Evolutionary conservation across 2,888 invertebrate genomes (phyloP).

Genomic region (Drepanosiphum platanoidis): DNA sequence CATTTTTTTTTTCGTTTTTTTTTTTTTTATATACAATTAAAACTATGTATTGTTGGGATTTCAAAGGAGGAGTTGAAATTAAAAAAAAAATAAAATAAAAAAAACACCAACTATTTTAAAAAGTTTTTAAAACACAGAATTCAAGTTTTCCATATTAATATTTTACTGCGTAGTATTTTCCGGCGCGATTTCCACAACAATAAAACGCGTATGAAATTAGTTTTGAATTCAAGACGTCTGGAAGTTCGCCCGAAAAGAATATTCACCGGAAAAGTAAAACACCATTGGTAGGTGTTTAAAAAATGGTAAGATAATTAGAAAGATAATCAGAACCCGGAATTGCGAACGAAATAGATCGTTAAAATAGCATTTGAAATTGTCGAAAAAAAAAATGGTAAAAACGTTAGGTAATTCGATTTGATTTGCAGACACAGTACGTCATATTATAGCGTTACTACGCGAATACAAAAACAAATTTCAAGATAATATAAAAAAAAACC

Average conservation of each 20-base stretch:
- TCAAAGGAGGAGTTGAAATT: conserved; percentile 38
- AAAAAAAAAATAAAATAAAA: not conserved
- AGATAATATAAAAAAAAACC: no score
- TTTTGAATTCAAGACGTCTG: not conserved
- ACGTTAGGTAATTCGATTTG: no score
- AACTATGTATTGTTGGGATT: conserved; percentile 7
- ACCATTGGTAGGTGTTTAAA: no score
- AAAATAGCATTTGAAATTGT: no score
- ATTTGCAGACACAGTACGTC: no score
- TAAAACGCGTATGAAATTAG: not conserved
- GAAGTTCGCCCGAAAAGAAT: not conserved
- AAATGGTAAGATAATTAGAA: no score
- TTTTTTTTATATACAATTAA: conserved; percentile 16
- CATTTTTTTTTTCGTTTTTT: not conserved
- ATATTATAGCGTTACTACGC: no score
- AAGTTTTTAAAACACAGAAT: not conserved
- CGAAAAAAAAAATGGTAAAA: no score
- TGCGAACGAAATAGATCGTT: no score
- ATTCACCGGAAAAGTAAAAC: not conserved
- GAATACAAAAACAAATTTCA: no score
- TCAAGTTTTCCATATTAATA: not conserved
- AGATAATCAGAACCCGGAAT: no score
- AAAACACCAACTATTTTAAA: conserved; percentile 28
- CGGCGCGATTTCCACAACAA: not conserved
- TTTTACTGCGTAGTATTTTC: not conserved